Evolutionary conservation across 2,888 invertebrate genomes (phyloP).

Genomic region (Brachyptera putata): DNA sequence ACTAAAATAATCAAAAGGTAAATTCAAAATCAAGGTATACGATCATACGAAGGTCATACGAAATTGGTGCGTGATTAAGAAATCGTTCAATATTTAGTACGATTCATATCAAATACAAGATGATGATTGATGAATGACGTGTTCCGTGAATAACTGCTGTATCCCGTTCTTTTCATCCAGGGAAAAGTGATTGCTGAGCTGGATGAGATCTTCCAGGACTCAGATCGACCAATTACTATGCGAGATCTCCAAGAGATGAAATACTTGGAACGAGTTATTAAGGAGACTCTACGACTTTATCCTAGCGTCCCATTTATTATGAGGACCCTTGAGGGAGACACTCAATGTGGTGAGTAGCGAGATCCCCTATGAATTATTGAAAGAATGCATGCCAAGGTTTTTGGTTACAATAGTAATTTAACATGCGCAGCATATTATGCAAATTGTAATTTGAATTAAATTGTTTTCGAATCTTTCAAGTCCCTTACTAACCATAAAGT

Average conservation of each 20-base stretch:
- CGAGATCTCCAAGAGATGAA: too few relatives aligned
- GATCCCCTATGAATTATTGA: neutral
- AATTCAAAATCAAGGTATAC: too few relatives aligned
- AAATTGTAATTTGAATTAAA: too few relatives aligned
- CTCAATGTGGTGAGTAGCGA: constrained; percentile 28
- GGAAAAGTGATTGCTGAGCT: constrained; percentile 48
- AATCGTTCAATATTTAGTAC: neutral
- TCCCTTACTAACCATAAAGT: too few relatives aligned
- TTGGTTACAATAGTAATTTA: too few relatives aligned
- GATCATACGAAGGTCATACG: too few relatives aligned
- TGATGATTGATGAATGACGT: neutral
- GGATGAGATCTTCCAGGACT: constrained; percentile 44
- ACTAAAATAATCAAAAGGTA: too few relatives aligned
- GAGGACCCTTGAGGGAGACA: constrained; percentile 38
- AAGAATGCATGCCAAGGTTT: neutral
- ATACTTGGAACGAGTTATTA: constrained; percentile 43
- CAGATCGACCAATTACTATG: constrained; percentile 43
- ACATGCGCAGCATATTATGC: too few relatives aligned
- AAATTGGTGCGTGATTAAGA: too few relatives aligned
- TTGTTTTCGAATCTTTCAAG: too few relatives aligned
- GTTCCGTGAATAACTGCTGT: too few relatives aligned
- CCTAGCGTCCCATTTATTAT: constrained; percentile 43
- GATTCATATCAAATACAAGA: neutral
- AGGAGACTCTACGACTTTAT: constrained; percentile 43
- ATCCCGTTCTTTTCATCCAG: too few relatives aligned